Conservation (phyloP, 1,140 invertebrate genomes). For the Oppia nitens region DNA sequence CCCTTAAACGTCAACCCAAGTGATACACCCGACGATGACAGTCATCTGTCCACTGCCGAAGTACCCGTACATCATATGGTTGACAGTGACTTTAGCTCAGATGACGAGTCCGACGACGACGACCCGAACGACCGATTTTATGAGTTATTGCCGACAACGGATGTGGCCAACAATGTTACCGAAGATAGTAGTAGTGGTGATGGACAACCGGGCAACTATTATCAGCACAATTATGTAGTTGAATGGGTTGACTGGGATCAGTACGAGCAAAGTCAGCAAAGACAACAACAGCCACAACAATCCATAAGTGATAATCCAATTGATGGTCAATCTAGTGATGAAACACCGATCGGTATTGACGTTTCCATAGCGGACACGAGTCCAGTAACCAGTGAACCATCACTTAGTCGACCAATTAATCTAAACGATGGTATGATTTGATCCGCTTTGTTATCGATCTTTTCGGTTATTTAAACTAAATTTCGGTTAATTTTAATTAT, state of each 20-base stretch:
- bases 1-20: not conserved
- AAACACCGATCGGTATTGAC: not conserved
- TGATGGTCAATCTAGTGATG: not conserved
- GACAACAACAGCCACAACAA: not conserved
- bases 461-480: not conserved
- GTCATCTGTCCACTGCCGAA: not conserved
- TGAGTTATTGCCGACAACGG: not conserved
- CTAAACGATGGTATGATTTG: not conserved
- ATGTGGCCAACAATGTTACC: not conserved
- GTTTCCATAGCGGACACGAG: not conserved
- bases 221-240: conserved; percentile 5
- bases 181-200: no score
- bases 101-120: not conserved
- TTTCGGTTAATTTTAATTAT: not conserved
- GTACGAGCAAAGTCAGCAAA: not conserved
- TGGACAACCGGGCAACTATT: not conserved
- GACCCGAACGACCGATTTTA: not conserved
- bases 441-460: no score
- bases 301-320: not conserved
- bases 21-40: not conserved
- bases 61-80: not conserved
- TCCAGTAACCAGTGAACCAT: not conserved
- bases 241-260: conserved; percentile 2
- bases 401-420: not conserved
- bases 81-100: not conserved